Evolutionary conservation across 2,888 invertebrate species (phyloP), one percentile per base, ranked within the genome.

Genomic region (Hydrotaea cyrtoneurina): DNA sequence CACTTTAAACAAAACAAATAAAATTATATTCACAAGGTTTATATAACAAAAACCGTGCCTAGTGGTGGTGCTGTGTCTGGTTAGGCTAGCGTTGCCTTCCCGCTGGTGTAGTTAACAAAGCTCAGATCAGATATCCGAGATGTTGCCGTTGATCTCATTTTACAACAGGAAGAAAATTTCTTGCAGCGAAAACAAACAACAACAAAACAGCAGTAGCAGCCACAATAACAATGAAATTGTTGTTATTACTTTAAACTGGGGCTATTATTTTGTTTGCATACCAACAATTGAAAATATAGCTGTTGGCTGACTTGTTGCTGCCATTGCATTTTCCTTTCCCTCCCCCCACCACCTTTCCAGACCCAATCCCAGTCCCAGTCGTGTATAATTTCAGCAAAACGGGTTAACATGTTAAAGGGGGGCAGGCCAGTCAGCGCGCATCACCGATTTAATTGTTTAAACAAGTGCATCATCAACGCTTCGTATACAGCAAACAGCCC

Each of bases 141-240:
- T 23, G 13, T 59, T 15, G 19, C 39, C 10, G 57, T 80, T 69
- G 77, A 77, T 83, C 83, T 83, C 83, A 80, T 80, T 83, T 83
- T 80, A 83, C 79, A 55, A 73, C 80, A 83, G 83, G 83, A 80
- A 80, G 77, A 83, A 15, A 69, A 23, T 69, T 69, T 69, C 15
- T 39, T 19, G 36, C 46, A 43, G 43, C 46, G 76, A 75, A 43
- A 76, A 78, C 31, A 78, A 59, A n/a, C n/a, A n/a, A n/a, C n/a
- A 59, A 78, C 19, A 75, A 2, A 31, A 31, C 31, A 31, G 31
- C 7, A 31, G 31, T 7, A 31, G 7, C 31, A 31, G 7, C 31
- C 59, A 80, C 4, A 71, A 75, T 46, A 62, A 64, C 26, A 75
- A 62, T 21, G 57, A 3, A 21, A 57, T 57, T 23, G 57, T 57